Evolutionary conservation across 2,113 vertebrate genomes (phyloP).

Genomic region (Mormyrus lacerda): DNA sequence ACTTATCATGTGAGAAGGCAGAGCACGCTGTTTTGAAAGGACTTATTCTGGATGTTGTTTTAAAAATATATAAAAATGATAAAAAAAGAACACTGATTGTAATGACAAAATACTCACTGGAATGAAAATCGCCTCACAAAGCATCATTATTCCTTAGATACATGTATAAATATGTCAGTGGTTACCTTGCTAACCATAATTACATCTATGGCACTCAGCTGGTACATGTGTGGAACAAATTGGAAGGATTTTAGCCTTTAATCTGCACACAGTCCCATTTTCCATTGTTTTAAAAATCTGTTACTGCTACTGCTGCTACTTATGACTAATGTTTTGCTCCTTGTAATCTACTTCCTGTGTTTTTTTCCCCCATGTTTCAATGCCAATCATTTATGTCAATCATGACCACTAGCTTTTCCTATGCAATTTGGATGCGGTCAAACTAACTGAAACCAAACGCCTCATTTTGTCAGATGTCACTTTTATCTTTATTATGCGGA

Average conservation of each 20-base stretch:
- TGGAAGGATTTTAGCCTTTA: not conserved
- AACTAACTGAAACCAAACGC: not conserved
- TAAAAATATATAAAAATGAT: not conserved
- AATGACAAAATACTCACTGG: conserved; percentile 24
- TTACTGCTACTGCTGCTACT: not conserved
- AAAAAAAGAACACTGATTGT: not conserved
- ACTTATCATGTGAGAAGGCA: not conserved
- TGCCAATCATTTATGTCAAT: not conserved
- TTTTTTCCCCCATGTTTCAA: not conserved
- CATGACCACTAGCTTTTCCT: not conserved
- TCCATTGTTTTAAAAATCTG: not conserved
- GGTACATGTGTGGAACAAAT: not conserved
- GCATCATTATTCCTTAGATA: conserved; percentile 40
- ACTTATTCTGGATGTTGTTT: not conserved
- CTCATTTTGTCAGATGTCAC: not conserved
- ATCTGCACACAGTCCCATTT: not conserved
- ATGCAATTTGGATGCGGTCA: not conserved
- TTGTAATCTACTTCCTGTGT: not conserved
- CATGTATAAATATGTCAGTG: conserved; percentile 29
- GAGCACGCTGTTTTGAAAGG: not conserved
- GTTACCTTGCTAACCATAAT: conserved; percentile 38
- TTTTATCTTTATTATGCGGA: not conserved
- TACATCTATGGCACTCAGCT: conserved; percentile 21
- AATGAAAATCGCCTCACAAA: conserved; percentile 40
- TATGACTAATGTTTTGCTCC: not conserved